Conservation (phyloP, 2,113 vertebrate genomes). For the Ranitomeya variabilis region DNA sequence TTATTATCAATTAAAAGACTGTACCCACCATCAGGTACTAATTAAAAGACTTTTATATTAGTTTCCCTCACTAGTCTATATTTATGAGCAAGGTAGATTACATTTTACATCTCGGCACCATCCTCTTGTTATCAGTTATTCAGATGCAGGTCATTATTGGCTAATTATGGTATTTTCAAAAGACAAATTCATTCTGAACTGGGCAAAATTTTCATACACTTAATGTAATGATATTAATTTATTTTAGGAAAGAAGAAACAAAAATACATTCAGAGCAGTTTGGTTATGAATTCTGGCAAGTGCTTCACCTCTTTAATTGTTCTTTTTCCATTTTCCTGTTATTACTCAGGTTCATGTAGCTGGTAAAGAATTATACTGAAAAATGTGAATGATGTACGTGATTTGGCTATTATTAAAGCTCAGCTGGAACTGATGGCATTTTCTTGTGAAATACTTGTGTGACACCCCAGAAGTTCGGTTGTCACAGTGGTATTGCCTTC, state of each 20-base stretch:
- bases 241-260: neutral
- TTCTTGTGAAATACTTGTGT: neutral
- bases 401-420: neutral
- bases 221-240: conserved; percentile 11
- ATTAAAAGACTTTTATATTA: conserved; percentile 23
- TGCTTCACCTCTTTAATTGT: conserved; percentile 7
- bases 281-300: neutral
- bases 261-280: neutral
- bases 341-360: neutral
- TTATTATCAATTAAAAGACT: neutral
- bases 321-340: conserved; percentile 27
- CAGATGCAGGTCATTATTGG: conserved; percentile 17
- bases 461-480: too few species aligned
- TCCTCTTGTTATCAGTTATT: conserved; percentile 13
- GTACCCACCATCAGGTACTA: neutral
- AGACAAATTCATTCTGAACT: neutral
- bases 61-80: conserved; percentile 19
- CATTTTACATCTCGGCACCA: neutral
- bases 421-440: neutral
- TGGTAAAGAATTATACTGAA: neutral
- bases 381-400: neutral
- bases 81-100: conserved; percentile 24
- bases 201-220: neutral
- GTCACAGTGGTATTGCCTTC: too few species aligned
- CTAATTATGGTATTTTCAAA: conserved; percentile 19